Evolutionary conservation across 2,888 invertebrate genomes (phyloP), one percentile per base, ranked within the genome.

Genomic region (Syrphus vitripennis): DNA sequence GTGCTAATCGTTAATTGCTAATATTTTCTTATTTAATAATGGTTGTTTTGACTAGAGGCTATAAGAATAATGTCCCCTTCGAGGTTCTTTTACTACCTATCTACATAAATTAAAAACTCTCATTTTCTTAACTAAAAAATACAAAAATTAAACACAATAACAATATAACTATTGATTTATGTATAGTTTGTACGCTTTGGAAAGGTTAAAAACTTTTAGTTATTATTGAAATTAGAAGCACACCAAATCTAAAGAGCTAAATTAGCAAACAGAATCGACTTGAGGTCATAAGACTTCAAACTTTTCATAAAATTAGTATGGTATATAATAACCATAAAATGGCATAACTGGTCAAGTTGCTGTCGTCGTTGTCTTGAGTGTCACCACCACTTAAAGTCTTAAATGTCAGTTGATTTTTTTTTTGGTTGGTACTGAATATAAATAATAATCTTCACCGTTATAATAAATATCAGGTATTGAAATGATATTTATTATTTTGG

Each of bases 381-480:
- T 19, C 57, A n/a, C 12, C 37, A 37, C 34, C 34, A 59, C 5
- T 50, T 21, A 21, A 70, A 79, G 71, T 75, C 37, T 71, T 75
- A 84, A 80, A 80, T 71, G 83, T 61, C 83, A 71, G 59, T 79
- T 83, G 53, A 42, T 69, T 53, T 74, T 75, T 55, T 55, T 67
- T 50, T 50, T 21, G 21, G 1, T 80, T 53, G 63, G 45, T n/a
- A 63, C 21, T 50, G 42, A 57, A 65, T 31, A 61, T 19, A 72
- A 61, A 24, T 37, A 37, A 24, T 65, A 50, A 42, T 26, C 2
- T 65, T 45, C 45, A 65, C 84, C 84, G 84, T 80, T 84, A 81
- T 53, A n/a, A n/a, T n/a, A 59, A 26, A 61, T 71, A 70, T 55
- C 76, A 70, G 34, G 55, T 65, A 63, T 16, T 72, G 4, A 50